Conservation (phyloP, 2,888 invertebrate species). For the Morinoia aosen region DNA sequence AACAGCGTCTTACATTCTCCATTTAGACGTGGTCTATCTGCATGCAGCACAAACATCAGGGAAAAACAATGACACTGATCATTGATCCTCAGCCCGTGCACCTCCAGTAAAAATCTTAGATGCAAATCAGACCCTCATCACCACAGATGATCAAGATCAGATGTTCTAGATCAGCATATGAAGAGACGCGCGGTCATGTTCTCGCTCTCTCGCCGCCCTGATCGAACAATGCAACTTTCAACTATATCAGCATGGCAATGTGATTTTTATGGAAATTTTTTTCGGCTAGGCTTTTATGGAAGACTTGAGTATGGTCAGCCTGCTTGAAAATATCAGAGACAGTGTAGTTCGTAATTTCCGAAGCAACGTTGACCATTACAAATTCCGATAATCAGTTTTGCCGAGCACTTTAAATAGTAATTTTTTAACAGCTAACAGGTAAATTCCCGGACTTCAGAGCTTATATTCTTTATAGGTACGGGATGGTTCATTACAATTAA, state of each 20-base stretch:
- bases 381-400: background rate
- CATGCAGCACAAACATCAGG: background rate
- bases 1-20: background rate
- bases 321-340: background rate
- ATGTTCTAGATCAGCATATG: constrained; percentile 3
- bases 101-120: background rate
- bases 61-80: background rate
- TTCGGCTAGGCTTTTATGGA: background rate
- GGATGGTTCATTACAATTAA: too few species aligned
- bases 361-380: background rate
- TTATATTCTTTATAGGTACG: too few species aligned
- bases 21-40: background rate
- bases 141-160: background rate
- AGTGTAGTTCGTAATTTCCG: background rate
- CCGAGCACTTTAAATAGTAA: background rate
- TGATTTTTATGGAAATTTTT: background rate
- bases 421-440: background rate
- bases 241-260: background rate
- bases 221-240: constrained; percentile 1
- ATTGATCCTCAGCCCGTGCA: background rate
- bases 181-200: background rate
- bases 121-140: constrained; percentile 4
- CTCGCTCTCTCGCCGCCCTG: background rate
- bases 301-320: background rate
- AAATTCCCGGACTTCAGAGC: too few species aligned